These are phyloP conservation scores for Galerucella nymphaeae DNA, from an alignment of 2,888 invertebrate genomes.

Conservation along the genomic window DNA sequence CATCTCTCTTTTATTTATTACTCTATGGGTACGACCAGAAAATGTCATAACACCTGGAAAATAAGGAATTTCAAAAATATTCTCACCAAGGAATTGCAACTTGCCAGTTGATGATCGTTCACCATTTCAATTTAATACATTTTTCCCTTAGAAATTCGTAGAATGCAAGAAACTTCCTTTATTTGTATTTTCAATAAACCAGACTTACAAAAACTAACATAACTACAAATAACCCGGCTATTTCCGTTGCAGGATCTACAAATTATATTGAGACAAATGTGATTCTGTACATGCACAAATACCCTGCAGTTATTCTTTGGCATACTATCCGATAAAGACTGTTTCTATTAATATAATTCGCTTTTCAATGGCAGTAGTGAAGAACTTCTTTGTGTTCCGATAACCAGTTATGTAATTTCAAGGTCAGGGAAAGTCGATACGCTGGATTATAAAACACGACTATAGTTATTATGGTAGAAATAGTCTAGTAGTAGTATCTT, in stretches of 20 bases:
- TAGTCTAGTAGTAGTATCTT: constrained; percentile 21
- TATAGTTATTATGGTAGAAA: constrained; percentile 17
- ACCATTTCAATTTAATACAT: too few species aligned
- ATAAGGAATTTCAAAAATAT: too few species aligned
- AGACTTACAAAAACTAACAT: constrained; percentile 7
- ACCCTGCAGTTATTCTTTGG: constrained; percentile 25
- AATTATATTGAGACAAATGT: neutral
- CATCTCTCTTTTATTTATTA: too few species aligned
- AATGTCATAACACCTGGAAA: too few species aligned
- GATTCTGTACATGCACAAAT: neutral
- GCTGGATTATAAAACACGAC: constrained; percentile 32
- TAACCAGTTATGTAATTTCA: constrained; percentile 59
- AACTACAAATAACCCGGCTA: constrained; percentile 13
- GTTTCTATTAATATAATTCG: constrained; percentile 56
- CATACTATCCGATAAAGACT: constrained; percentile 39
- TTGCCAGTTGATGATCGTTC: too few species aligned
- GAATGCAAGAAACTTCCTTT: neutral
- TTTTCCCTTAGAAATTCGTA: neutral
- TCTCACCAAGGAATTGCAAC: too few species aligned
- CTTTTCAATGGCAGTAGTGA: constrained; percentile 50
- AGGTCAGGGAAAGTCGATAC: constrained; percentile 61
- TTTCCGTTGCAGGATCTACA: constrained; percentile 3
- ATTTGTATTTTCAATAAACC: neutral
- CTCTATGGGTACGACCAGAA: too few species aligned
- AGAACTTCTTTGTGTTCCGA: constrained; percentile 54